Base-by-base conservation (phyloP, 2,797 vertebrate genomes). In the Sebastes steindachneri region DNA sequence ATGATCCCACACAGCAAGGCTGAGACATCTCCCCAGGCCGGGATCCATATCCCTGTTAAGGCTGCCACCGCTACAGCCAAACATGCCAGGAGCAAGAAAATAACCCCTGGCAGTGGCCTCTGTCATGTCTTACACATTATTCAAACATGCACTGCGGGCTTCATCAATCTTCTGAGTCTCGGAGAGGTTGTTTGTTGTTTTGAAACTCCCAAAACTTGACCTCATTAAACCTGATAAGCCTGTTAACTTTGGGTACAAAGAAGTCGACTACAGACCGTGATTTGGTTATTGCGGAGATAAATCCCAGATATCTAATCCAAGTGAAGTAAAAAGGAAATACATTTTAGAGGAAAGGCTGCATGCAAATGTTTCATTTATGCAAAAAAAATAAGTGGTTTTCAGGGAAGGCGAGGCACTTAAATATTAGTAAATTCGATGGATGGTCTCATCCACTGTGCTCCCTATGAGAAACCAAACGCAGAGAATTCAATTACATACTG, bases 351-450 rank as follows among this genome's bases (percentile, higher is more conserved):
- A 91, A 84, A 80, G 68, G 82, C 60, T 55, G 68, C 80, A 90
- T 93, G 90, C 86, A 95, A 94, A 95, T 94, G 90, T 93, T 95
- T 95, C 81, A 92, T 94, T 95, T 93, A 91, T 90, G 84, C 89
- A 75, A 77, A 88, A 63, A 41, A 64, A 23, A 1, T 7, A 29
- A 59, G 92, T 85, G 90, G 84, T 94, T 95, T 95, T 93, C 91
- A 69, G 87, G 89, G 84, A 95, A 94, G 94, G 93, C 69, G 82
- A 93, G 93, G 91, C 94, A 94, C 93, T 95, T 95, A 95, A 94
- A 95, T 94, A 94, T 96, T 92, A 91, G 90, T 90, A 95, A 95
- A 95, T 94, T 91, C 92, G 87, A 95, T 94, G 90, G 82, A 93
- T 91, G 85, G 79, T 88, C 92, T 90, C 81, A 91, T 93, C 90